Evolutionary conservation across 2,888 invertebrate species (phyloP).

Genomic region (Dinocampus coccinellae): DNA sequence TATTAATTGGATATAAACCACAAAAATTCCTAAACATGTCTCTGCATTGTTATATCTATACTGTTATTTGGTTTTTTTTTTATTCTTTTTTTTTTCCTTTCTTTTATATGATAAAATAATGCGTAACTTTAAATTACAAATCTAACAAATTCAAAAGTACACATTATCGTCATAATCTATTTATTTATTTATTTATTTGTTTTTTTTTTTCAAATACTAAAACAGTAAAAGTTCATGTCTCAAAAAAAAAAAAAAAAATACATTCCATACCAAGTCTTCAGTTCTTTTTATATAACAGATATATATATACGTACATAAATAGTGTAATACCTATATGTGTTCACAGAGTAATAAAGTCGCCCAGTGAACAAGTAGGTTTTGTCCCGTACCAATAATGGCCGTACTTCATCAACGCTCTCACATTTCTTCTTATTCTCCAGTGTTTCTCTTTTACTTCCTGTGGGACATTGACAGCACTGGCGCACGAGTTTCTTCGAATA

Average conservation of each 20-base stretch:
- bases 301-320: not conserved
- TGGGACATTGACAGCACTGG: conserved; percentile 55
- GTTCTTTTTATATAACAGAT: not conserved
- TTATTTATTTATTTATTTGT: not conserved
- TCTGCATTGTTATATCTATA: too few species aligned
- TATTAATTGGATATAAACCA: conserved; percentile 38
- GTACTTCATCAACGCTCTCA: conserved; percentile 65
- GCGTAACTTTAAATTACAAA: too few species aligned
- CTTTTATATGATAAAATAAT: too few species aligned
- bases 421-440: conserved; percentile 47
- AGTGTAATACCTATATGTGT: conserved; percentile 46
- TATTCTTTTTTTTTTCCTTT: too few species aligned
- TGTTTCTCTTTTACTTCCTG: conserved; percentile 56
- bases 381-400: conserved; percentile 67
- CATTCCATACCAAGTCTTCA: not conserved
- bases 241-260: not conserved
- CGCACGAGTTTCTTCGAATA: conserved; percentile 34
- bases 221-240: not conserved
- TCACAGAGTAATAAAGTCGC: conserved; percentile 68
- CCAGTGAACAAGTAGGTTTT: conserved; percentile 62
- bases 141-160: too few species aligned
- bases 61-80: too few species aligned
- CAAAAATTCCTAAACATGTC: too few species aligned
- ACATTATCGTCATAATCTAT: too few species aligned
- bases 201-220: not conserved